These are phyloP conservation scores for Epinotia ramella DNA, from an alignment of 2,888 invertebrate genomes.

Conservation along the genomic window DNA sequence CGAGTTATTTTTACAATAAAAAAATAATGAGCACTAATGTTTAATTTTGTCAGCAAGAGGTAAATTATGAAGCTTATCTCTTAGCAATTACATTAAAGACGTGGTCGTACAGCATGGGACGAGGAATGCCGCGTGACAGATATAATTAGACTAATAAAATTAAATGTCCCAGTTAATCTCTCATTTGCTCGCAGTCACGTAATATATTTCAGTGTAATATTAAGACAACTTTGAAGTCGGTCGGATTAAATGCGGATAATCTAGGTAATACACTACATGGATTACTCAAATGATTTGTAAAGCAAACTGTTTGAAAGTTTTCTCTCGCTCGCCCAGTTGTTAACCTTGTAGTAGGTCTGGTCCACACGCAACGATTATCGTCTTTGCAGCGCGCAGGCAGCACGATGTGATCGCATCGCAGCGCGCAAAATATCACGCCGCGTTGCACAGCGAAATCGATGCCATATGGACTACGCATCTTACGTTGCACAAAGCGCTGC, in stretches of 20 bases:
- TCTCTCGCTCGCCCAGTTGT: not conserved
- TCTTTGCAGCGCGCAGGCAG: not conserved
- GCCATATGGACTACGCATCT: not conserved
- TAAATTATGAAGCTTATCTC: not conserved
- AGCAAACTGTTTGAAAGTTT: not conserved
- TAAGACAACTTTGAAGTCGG: slow-evolving; percentile 15
- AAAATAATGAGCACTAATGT: no score
- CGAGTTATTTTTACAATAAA: no score
- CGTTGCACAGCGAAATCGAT: no score
- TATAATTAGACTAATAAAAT: slow-evolving; percentile 30
- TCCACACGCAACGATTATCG: not conserved
- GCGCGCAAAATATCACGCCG: not conserved
- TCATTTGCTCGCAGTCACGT: slow-evolving; percentile 11
- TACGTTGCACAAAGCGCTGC: not conserved
- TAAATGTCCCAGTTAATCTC: slow-evolving; percentile 30
- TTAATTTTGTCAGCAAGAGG: not conserved
- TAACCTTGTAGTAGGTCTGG: not conserved
- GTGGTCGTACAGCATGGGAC: slow-evolving; percentile 5
- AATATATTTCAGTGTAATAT: slow-evolving; percentile 19
- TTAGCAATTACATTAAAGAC: not conserved
- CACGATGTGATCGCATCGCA: not conserved
- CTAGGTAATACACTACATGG: not conserved
- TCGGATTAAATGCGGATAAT: slow-evolving; percentile 2
- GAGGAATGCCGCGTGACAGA: not conserved
- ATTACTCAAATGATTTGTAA: not conserved